Evolutionary conservation across 2,888 invertebrate species (phyloP), one percentile per base, ranked within the genome.

Genomic region (Pandemis heparana): DNA sequence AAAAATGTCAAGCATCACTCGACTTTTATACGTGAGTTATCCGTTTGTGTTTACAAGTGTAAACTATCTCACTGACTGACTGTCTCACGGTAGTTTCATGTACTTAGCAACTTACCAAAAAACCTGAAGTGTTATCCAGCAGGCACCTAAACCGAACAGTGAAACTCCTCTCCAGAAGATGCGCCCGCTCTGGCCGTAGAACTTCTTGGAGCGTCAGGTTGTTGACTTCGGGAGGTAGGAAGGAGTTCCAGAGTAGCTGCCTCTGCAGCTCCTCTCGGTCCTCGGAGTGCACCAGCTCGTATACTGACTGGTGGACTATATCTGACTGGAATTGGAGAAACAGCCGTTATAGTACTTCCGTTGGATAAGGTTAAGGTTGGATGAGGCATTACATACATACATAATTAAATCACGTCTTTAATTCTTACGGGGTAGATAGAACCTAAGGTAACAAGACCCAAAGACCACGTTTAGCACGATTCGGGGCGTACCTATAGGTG

Each of bases 71-170:
- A n/a, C n/a, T n/a, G n/a, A n/a, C n/a, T n/a, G n/a, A n/a, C n/a
- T n/a, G n/a, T n/a, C n/a, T n/a, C n/a, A n/a, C n/a, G n/a, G n/a
- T n/a, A n/a, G n/a, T n/a, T n/a, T 46, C 14, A 46, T 5, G 5
- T 46, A 10, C 14, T 46, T 5, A 14, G 5, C 0, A 46, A 87
- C 97, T 96, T 92, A 99, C 99, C 95, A 99, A 96, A 94, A 99
- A 99, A 76, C 99, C 99, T 83, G 99, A 99, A 84, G 99, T 99
- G 93, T 99, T 99, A 95, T 99, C 99, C 85, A 99, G 95, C 51
- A 99, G 96, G 95, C 99, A 99, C 85, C 99, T 97, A 96, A 99
- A 99, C 88, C 99, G 96, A 84, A 99, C 99, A 77, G 99, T 99
- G 88, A 99, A 99, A 91, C 98, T 99, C 83, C 99, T 96, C 92